Conservation (phyloP, 1,140 invertebrate genomes). For the Hyposmocoma kahamanoa region DNA sequence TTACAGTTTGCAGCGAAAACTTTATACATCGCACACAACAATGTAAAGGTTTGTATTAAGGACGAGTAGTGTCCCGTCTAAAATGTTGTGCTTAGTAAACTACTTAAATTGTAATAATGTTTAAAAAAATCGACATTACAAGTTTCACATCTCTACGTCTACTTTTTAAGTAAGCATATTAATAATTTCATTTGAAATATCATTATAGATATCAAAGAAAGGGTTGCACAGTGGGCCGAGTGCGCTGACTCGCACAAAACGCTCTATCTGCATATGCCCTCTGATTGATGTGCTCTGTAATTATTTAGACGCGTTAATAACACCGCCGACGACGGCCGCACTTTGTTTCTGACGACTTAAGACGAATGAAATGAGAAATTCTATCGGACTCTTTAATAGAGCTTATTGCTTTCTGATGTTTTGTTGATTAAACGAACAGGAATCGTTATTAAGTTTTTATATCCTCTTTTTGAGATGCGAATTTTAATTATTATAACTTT, state of each 20-base stretch:
- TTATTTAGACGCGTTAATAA: slow-evolving; percentile 75
- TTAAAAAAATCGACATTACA: too few species aligned
- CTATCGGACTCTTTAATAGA: slow-evolving; percentile 68
- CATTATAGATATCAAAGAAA: slow-evolving; percentile 67
- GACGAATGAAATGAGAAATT: slow-evolving; percentile 72
- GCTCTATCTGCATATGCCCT: slow-evolving; percentile 66
- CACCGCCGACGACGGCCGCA: slow-evolving; percentile 66
- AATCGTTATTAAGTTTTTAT: slow-evolving; percentile 49
- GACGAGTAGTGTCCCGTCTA: too few species aligned
- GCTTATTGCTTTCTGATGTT: slow-evolving; percentile 66
- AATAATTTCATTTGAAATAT: slow-evolving; percentile 67
- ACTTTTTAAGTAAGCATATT: slow-evolving; percentile 34
- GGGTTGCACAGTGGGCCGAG: slow-evolving; percentile 62
- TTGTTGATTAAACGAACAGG: slow-evolving; percentile 66
- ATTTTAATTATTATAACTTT: slow-evolving; percentile 28
- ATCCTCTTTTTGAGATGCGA: slow-evolving; percentile 34
- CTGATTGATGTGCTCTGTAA: slow-evolving; percentile 75
- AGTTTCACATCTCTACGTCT: slow-evolving; percentile 23
- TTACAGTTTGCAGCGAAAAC: too few species aligned
- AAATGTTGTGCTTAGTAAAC: too few species aligned
- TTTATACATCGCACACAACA: too few species aligned
- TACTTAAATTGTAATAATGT: too few species aligned
- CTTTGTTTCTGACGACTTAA: slow-evolving; percentile 71
- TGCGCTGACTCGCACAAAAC: slow-evolving; percentile 70
- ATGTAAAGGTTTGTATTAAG: too few species aligned